phyloP scores from a whole-genome alignment of 2,797 vertebrate species.

The Helostoma temminkii region DNA sequence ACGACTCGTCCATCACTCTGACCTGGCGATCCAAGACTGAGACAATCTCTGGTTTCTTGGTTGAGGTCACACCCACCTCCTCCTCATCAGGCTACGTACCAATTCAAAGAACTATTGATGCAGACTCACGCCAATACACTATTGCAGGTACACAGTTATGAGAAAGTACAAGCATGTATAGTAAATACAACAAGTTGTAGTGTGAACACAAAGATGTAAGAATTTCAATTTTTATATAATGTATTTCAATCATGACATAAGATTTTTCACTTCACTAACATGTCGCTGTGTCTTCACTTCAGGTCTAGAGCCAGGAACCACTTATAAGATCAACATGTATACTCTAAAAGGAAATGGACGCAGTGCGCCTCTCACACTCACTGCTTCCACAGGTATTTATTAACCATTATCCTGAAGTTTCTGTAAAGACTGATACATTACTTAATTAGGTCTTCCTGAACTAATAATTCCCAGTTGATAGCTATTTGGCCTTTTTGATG shows the following conservation, averaged over 20 bases:
- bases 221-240: no score
- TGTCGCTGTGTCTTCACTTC: conserved; percentile 8
- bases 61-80: conserved; percentile 87
- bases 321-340: conserved; percentile 94
- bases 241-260: neutral
- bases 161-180: neutral
- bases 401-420: neutral
- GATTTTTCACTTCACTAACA: neutral
- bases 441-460: no score
- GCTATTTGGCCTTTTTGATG: no score
- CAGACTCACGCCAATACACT: conserved; percentile 87
- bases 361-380: conserved; percentile 90
- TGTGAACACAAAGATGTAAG: neutral
- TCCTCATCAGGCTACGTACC: conserved; percentile 80
- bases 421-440: neutral
- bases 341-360: conserved; percentile 92
- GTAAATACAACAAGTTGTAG: neutral
- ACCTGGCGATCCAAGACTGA: conserved; percentile 95
- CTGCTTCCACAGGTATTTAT: conserved; percentile 90
- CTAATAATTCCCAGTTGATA: no score
- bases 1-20: conserved; percentile 92
- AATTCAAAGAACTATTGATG: conserved; percentile 86
- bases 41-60: conserved; percentile 93
- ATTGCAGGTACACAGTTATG: conserved; percentile 88
- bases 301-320: conserved; percentile 94